Base-by-base conservation (phyloP, 2,113 vertebrate genomes). In the Spea bombifrons region DNA sequence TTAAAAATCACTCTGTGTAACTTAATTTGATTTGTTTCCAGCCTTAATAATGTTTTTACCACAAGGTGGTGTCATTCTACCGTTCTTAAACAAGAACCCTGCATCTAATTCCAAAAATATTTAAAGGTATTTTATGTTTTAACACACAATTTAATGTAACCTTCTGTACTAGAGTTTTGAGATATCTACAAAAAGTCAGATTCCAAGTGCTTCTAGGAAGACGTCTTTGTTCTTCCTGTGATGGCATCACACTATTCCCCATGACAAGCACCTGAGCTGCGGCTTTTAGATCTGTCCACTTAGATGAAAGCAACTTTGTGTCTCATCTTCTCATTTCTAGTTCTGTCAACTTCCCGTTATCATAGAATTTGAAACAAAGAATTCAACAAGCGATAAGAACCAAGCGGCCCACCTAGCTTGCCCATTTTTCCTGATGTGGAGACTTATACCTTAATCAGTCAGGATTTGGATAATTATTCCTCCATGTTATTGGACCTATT, bases 61-160 rank as follows among this genome's bases (percentile, higher is more conserved):
- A 69, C 10, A 48, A 76, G 66, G 75, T 69, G 75, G 75, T 45
- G 46, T 13, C 10, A 47, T 57, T 13, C 47, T 12, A 59, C 52
- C 48, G 53, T 69, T 47, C 7, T 4, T 16, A 64, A 64, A 9
- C n/a, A 64, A 64, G 30, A 4, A 9, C 15, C 61, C n/a, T 9
- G 10, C 4, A 5, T 30, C 3, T 17, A 3, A 17, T 64, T 3
- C 55, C 55, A 59, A 4, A 59, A 12, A 59, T 9, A 59, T 59
- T 8, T 12, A 13, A 59, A 13, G 6, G 15, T 13, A 12, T 59
- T 59, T 59, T 59, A 13, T 59, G 15, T 59, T 59, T 59, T 59
- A 9, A 59, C 4, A 59, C 55, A 59, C 12, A 12, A 8, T 59
- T 13, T 9, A 12, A 59, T 59, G 55, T 1, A 3, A 12, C 55